Conservation (phyloP, 2,113 vertebrate species). For the Pelecanoides urinatrix region DNA sequence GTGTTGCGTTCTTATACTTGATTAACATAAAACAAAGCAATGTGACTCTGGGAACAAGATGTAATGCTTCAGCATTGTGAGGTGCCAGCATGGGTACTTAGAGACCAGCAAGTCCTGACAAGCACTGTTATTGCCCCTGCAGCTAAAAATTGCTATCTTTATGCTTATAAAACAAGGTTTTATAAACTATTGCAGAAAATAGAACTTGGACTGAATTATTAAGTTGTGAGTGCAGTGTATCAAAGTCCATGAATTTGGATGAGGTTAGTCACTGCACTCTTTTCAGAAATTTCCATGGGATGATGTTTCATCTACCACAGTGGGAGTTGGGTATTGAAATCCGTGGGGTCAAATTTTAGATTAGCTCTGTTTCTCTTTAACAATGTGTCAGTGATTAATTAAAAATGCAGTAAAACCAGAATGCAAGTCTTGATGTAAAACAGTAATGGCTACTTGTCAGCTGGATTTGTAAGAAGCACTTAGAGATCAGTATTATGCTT, state of each 20-base stretch:
- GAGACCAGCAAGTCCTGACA: neutral
- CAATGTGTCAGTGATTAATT: slow-evolving; percentile 35
- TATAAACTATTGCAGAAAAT: neutral
- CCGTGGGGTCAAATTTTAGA: neutral
- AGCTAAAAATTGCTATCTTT: neutral
- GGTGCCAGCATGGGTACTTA: neutral
- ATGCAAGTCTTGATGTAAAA: slow-evolving; percentile 41
- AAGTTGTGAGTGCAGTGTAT: neutral
- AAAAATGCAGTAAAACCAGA: slow-evolving; percentile 38
- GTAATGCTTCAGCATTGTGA: neutral
- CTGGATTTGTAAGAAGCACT: slow-evolving; percentile 22
- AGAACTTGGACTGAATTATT: neutral
- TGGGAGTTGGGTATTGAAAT: neutral
- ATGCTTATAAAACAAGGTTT: neutral
- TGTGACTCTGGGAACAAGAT: neutral
- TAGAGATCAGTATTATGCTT: slow-evolving; percentile 32
- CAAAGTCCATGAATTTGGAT: neutral
- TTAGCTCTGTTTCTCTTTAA: neutral
- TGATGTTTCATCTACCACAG: neutral
- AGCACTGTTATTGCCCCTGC: neutral
- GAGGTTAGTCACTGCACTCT: neutral
- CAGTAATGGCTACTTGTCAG: slow-evolving; percentile 41
- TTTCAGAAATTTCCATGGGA: neutral
- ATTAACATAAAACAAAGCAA: neutral
- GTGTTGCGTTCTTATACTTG: slow-evolving; percentile 18